Base-by-base conservation (phyloP, 2,888 invertebrate species). In the Xanthia icteritia region DNA sequence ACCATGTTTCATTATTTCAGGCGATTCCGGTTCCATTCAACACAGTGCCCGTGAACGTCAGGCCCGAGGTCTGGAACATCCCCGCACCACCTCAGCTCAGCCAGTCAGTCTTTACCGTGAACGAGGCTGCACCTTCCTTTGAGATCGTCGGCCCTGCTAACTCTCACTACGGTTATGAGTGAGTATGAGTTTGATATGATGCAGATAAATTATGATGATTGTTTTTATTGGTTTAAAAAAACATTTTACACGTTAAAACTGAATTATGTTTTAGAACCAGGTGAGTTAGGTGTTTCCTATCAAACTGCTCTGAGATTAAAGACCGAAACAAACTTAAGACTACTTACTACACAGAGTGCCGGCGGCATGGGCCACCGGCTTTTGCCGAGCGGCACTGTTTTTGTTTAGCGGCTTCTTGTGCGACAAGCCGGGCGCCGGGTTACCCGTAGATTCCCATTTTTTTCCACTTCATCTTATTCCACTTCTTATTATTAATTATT, bases 91-190 rank as follows among this genome's bases (percentile, higher is more conserved):
- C 77, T 5, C 70, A 61, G 64, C 60, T 73, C 39, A 54, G 48
- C 20, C 39, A 64, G n/a, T 45, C 83, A 15, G 60, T 51, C 13
- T 85, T 60, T 73, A 73, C 65, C 20, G 36, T 72, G 5, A 8
- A 82, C 1, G 48, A 76, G 11, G 54, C 20, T 23, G 48, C 17
- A 15, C 77, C 85, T 15, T 2, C 60, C 5, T 60, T 71, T n/a
- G 85, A 81, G 54, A 36, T 77, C 13, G 56, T 77, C 2, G 61
- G 23, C 4, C 31, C 48, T n/a, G 65, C 56, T 42, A 20, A 65
- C 15, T 64, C 63, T 11, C 85, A 68, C 15, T 82, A 39, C 4
- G 0, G 17, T 31, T 83, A 78, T 69, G 73, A 83, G 83, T 83
- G 39, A 82, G 83, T 83, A 31, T 61, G 1, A 54, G 6, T 54